A percentile compares a stretch with the other conserved stretches of the same genome.
Conservation (phyloP, 2,113 vertebrate species). For the Pangasianodon gigas region DNA sequence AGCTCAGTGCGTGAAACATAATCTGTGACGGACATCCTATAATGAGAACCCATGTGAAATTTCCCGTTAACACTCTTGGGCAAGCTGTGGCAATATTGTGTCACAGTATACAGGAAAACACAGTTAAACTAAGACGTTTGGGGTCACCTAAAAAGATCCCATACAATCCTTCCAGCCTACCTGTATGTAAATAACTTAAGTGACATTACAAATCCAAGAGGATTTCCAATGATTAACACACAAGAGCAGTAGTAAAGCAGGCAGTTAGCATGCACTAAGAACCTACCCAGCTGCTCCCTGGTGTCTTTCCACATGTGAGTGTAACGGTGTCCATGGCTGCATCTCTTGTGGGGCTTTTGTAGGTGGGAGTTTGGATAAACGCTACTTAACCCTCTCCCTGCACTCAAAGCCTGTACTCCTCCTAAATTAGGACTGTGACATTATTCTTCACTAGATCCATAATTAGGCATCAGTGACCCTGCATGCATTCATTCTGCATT, state of each 20-base stretch:
- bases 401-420: conserved; percentile 25
- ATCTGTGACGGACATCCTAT: conserved; percentile 7
- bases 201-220: background rate
- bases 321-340: conserved; percentile 1
- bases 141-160: background rate
- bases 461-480: background rate
- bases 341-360: background rate
- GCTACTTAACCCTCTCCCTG: background rate
- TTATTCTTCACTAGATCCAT: conserved; percentile 30
- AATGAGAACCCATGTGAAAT: background rate
- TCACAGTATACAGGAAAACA: background rate
- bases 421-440: conserved; percentile 62
- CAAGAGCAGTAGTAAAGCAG: background rate
- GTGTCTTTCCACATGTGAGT: conserved; percentile 12
- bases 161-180: background rate
- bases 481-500: background rate
- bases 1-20: background rate
- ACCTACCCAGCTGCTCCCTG: conserved; percentile 24
- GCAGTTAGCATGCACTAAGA: background rate
- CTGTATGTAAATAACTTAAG: background rate
- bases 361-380: background rate
- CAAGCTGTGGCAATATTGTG: background rate
- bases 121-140: background rate
- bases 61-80: background rate
- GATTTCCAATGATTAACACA: background rate